Conservation (phyloP, 2,888 invertebrate species). For the Orthosia gothica region DNA sequence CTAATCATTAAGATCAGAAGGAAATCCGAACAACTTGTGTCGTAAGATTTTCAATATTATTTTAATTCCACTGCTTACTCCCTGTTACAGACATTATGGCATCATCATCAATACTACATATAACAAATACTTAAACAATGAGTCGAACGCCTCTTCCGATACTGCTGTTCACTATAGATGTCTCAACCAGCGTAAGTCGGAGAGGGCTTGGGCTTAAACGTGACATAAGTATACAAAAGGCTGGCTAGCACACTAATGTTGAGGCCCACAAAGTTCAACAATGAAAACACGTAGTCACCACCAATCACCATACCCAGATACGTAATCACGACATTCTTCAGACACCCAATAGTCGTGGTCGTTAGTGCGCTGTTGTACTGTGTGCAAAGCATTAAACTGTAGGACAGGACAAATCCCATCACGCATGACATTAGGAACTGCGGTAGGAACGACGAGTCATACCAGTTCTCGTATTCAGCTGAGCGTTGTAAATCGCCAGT, state of each 20-base stretch:
- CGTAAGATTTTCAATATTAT: slow-evolving; percentile 37
- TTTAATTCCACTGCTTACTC: slow-evolving; percentile 20
- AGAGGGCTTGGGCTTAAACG: slow-evolving; percentile 93
- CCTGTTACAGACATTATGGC: slow-evolving; percentile 77
- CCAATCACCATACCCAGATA: slow-evolving; percentile 99
- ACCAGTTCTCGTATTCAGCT: slow-evolving; percentile 94
- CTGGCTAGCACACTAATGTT: slow-evolving; percentile 98
- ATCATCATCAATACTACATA: slow-evolving; percentile 72
- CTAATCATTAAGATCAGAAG: not conserved
- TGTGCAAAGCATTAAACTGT: slow-evolving; percentile 98
- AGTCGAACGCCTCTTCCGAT: slow-evolving; percentile 67
- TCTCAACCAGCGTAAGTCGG: slow-evolving; percentile 78
- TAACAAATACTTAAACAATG: slow-evolving; percentile 69
- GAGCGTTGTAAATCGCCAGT: slow-evolving; percentile 95
- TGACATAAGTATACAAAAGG: slow-evolving; percentile 96
- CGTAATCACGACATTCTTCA: slow-evolving; percentile 99
- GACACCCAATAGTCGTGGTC: slow-evolving; percentile 99
- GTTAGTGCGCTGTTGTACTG: slow-evolving; percentile 99
- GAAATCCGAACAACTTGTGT: not conserved
- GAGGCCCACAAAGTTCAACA: slow-evolving; percentile 98
- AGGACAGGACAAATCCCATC: slow-evolving; percentile 99
- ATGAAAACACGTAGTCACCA: slow-evolving; percentile 99
- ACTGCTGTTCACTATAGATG: slow-evolving; percentile 81
- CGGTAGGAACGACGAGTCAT: slow-evolving; percentile 94
- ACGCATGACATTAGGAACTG: slow-evolving; percentile 98